Percentiles rank a stretch among this genome's conserved stretches.
phyloP scores from a whole-genome alignment of 2,797 vertebrate species.

The Gymnoscopelus braueri region DNA sequence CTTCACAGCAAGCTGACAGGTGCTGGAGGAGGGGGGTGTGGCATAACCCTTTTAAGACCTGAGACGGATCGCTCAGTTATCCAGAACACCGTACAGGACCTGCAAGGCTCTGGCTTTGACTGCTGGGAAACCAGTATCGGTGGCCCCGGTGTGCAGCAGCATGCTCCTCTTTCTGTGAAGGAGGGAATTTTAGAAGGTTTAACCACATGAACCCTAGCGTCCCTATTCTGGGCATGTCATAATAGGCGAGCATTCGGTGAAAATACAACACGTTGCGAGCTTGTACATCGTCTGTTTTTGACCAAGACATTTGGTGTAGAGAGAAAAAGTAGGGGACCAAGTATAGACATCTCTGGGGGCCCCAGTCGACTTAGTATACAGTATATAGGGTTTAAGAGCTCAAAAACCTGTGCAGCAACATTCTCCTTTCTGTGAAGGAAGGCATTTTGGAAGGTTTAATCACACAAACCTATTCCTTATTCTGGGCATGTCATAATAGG shows the following conservation, averaged over 20 bases:
- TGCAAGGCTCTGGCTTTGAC: slow-evolving; percentile 88
- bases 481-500: too few species aligned
- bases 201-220: slow-evolving; percentile 18
- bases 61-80: slow-evolving; percentile 80
- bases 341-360: too few species aligned
- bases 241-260: too few species aligned
- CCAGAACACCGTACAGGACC: slow-evolving; percentile 82
- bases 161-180: slow-evolving; percentile 77
- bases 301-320: too few species aligned
- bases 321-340: too few species aligned
- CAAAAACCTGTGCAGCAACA: too few species aligned
- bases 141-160: slow-evolving; percentile 85
- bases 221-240: too few species aligned
- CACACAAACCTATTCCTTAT: not conserved
- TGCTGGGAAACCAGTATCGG: slow-evolving; percentile 96
- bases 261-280: too few species aligned
- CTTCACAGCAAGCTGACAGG: slow-evolving; percentile 97
- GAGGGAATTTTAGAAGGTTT: slow-evolving; percentile 71
- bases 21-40: slow-evolving; percentile 93
- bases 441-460: slow-evolving; percentile 72
- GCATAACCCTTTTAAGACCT: slow-evolving; percentile 93
- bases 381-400: too few species aligned
- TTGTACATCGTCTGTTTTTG: too few species aligned
- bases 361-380: too few species aligned
- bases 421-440: slow-evolving; percentile 78